phyloP scores from a whole-genome alignment of 2,888 invertebrate genomes.

The Vandiemenella viatica region DNA sequence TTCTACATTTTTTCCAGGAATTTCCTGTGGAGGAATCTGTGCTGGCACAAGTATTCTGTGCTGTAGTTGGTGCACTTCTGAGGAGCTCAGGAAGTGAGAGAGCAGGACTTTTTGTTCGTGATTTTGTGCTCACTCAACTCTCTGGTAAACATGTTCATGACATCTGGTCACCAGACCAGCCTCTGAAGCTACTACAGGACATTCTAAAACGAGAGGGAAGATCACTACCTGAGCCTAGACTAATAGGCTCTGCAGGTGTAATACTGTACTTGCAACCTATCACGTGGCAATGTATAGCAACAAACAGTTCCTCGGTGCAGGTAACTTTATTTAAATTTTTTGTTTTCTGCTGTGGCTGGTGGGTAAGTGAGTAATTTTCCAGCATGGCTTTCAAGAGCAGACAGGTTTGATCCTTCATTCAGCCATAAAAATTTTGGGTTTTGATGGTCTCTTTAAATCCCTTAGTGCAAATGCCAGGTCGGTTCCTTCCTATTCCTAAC shows the following conservation, averaged over 20 bases:
- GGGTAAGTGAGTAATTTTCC: no score
- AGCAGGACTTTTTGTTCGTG: conserved; percentile 64
- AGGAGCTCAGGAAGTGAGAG: conserved; percentile 47
- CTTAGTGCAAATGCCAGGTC: no score
- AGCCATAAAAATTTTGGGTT: no score
- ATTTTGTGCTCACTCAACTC: conserved; percentile 66
- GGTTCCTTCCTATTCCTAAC: no score
- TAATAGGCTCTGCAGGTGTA: conserved; percentile 64
- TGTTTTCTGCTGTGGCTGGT: no score
- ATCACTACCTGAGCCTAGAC: conserved; percentile 53
- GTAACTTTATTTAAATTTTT: conserved; percentile 37
- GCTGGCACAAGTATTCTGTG: conserved; percentile 59
- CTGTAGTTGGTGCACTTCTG: conserved; percentile 63
- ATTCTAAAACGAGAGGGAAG: conserved; percentile 44
- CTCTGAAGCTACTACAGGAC: conserved; percentile 51
- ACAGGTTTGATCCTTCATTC: no score
- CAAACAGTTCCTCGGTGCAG: conserved; percentile 63
- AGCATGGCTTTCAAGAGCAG: no score
- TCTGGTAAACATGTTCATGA: conserved; percentile 74
- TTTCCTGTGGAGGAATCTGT: conserved; percentile 49
- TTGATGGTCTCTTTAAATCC: no score
- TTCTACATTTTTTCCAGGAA: conserved; percentile 49
- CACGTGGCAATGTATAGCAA: conserved; percentile 78
- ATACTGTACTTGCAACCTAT: conserved; percentile 70
- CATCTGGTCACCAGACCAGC: conserved; percentile 66